Percentiles rank a stretch among this genome's conserved stretches.
Conservation (phyloP, 1,140 invertebrate species). For the Xylocopa sonorina region DNA sequence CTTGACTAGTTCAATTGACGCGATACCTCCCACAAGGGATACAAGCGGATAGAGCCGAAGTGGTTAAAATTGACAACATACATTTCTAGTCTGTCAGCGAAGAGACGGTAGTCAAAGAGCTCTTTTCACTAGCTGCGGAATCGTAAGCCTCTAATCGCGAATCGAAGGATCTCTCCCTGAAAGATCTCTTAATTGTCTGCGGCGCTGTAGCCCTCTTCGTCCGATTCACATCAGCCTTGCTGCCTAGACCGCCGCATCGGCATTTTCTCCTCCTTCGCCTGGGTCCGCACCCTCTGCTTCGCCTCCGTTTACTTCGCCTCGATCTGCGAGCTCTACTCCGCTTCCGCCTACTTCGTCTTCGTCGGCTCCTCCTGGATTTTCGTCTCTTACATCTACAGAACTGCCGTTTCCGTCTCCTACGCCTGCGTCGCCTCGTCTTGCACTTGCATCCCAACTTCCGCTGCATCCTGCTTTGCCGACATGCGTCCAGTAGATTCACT, state of each 20-base stretch:
- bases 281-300: too few relatives aligned
- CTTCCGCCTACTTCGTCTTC: not conserved
- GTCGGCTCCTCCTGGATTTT: not conserved
- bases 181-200: not conserved
- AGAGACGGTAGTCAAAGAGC: not conserved
- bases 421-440: slow-evolving; percentile 17
- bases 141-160: not conserved
- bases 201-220: not conserved
- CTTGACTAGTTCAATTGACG: too few relatives aligned
- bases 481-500: slow-evolving; percentile 60
- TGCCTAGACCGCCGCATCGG: not conserved
- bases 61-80: not conserved
- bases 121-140: not conserved
- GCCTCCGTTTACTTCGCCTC: not conserved
- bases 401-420: not conserved
- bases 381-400: not conserved
- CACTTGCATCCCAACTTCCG: slow-evolving; percentile 31
- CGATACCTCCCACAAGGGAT: too few relatives aligned
- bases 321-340: not conserved
- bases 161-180: not conserved
- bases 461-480: slow-evolving; percentile 43
- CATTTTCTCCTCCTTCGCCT: slow-evolving; percentile 14
- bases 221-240: not conserved
- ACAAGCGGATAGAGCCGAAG: too few relatives aligned
- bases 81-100: not conserved